phyloP scores from a whole-genome alignment of 2,797 vertebrate genomes.

The Phoebastria nigripes region DNA sequence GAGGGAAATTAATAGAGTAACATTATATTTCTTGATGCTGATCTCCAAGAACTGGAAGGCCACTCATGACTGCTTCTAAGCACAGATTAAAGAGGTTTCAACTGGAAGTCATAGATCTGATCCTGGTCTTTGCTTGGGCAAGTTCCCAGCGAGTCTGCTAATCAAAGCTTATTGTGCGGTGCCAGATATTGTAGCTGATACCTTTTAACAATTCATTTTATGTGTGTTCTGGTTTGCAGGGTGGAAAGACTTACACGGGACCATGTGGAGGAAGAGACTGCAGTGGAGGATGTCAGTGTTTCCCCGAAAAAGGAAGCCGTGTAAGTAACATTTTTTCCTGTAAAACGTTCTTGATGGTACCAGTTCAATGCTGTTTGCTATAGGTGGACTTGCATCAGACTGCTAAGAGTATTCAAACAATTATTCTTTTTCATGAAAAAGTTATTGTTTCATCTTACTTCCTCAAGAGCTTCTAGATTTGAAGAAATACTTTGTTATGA shows the following conservation, averaged over 20 bases:
- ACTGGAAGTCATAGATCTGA: neutral
- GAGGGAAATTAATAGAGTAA: constrained; percentile 12
- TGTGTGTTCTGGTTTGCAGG: constrained; percentile 74
- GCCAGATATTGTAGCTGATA: neutral
- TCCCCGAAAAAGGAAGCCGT: constrained; percentile 93
- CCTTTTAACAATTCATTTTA: neutral
- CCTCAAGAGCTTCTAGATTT: neutral
- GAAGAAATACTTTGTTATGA: neutral
- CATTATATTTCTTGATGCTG: constrained; percentile 11
- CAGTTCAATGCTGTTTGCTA: neutral
- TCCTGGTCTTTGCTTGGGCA: neutral
- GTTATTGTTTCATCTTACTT: neutral
- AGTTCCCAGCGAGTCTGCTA: neutral
- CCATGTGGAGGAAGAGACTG: constrained; percentile 96
- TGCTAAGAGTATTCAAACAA: neutral
- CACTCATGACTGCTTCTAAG: neutral
- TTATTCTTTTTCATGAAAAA: neutral
- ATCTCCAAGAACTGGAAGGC: neutral
- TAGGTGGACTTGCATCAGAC: neutral
- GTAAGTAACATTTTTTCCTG: constrained; percentile 77
- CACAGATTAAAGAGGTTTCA: neutral
- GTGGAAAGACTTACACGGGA: constrained; percentile 86
- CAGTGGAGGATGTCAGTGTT: constrained; percentile 92
- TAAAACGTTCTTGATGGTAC: neutral
- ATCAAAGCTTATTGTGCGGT: neutral